Base-by-base conservation (phyloP, 2,888 invertebrate genomes). In the Serrognathus titanus region DNA sequence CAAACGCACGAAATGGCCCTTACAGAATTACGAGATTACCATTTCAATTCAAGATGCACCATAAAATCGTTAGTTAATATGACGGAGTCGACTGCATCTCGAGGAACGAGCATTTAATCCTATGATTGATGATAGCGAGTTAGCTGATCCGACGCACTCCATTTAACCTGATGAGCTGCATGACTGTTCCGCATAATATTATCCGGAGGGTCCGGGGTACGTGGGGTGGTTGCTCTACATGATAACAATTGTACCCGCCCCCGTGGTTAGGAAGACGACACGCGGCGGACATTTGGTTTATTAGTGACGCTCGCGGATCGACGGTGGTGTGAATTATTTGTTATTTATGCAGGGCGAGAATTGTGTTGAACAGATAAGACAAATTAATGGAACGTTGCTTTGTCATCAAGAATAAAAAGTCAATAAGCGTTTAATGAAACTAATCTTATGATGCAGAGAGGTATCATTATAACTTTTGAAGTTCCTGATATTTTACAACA, bases 91-190 rank as follows among this genome's bases (percentile, higher is more conserved):
- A 62, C 66, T 68, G 67, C 69, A 66, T 71, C 69, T 70, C 68
- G 64, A 69, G 66, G 65, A 71, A 71, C 68, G 68, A 69, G 69
- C 72, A 62, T 70, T 71, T 75, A 75, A 75, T 74, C 74, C 73
- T 61, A 67, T 75, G 75, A 75, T 74, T 73, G 74, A 75, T 74
- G 73, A 69, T 67, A 61, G 69, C 72, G 67, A 70, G 70, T 72
- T 71, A 69, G 69, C 73, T 73, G 74, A 77, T 77, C 75, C 73
- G 77, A 71, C 71, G 68, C 74, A 73, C 72, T 70, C 77, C 77
- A 76, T 77, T 77, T 75, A 76, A 74, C 75, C 69, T 73, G 75
- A 76, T 73, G 74, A 73, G 74, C 72, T 71, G 73, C 71, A 71
- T 71, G 71, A 72, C 71, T 71, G 72, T 70, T 71, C 64, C 70